Percentiles rank a stretch among this genome's conserved stretches.
Conservation (phyloP, 1,140 invertebrate species). For the Olivierus martensii region DNA sequence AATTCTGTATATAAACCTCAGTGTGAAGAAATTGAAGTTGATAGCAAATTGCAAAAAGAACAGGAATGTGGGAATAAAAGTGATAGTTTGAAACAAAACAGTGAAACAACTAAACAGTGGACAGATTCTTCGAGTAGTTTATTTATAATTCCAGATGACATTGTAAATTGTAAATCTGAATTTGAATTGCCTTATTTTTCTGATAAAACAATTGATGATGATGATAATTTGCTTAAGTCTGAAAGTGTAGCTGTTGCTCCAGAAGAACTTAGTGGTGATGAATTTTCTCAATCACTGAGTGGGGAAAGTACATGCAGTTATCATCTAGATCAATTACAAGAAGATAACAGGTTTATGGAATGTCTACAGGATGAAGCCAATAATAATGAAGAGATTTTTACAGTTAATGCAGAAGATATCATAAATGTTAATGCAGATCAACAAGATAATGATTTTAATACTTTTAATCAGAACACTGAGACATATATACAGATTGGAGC, state of each 20-base stretch:
- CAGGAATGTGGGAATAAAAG: not conserved
- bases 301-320: constrained; percentile 9
- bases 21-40: not conserved
- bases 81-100: not conserved
- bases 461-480: not conserved
- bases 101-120: not conserved
- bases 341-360: constrained; percentile 13
- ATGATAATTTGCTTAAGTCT: constrained; percentile 11
- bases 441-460: not conserved
- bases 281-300: constrained; percentile 14
- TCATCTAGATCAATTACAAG: constrained; percentile 5
- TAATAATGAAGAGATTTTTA: constrained; percentile 6
- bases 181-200: too few species aligned
- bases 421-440: not conserved
- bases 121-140: too few species aligned
- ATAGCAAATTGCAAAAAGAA: not conserved
- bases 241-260: constrained; percentile 9
- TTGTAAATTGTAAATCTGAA: too few species aligned
- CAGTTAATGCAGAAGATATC: not conserved
- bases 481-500: not conserved
- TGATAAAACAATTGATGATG: not conserved
- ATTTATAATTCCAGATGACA: too few species aligned
- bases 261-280: constrained; percentile 18
- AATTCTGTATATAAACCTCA: not conserved
- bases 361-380: constrained; percentile 14